Conservation (phyloP, 2,113 vertebrate genomes). For the Cyrtonyx montezumae region DNA sequence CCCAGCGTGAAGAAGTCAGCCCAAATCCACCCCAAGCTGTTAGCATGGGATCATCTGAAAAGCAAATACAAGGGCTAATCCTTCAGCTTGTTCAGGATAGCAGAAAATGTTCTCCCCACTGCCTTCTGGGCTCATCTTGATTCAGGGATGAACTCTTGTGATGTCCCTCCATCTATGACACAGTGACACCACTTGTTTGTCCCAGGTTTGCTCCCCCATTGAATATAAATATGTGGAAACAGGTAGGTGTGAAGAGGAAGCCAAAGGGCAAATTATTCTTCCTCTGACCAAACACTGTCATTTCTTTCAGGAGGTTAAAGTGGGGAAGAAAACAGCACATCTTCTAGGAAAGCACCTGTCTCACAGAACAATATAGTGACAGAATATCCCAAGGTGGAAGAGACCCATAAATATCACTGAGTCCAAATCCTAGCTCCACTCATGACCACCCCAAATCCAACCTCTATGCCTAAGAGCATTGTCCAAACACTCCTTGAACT, state of each 20-base stretch:
- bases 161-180: neutral
- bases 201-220: neutral
- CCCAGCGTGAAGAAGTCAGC: conserved; percentile 27
- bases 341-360: neutral
- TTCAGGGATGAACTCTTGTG: neutral
- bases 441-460: neutral
- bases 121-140: neutral
- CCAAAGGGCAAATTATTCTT: conserved; percentile 31
- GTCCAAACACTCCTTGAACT: neutral
- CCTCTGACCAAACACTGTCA: neutral
- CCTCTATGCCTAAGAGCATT: neutral
- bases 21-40: conserved; percentile 64
- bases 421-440: neutral
- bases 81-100: conserved; percentile 26
- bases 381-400: neutral
- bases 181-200: neutral
- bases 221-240: neutral
- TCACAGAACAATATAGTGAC: neutral
- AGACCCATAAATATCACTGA: neutral
- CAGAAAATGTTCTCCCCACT: neutral
- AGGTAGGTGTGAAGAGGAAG: neutral
- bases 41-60: conserved; percentile 65
- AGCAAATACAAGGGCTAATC: conserved; percentile 70
- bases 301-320: neutral
- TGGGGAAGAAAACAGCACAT: neutral